phyloP scores from a whole-genome alignment of 2,888 invertebrate species.

The Ennomos erosarius region DNA sequence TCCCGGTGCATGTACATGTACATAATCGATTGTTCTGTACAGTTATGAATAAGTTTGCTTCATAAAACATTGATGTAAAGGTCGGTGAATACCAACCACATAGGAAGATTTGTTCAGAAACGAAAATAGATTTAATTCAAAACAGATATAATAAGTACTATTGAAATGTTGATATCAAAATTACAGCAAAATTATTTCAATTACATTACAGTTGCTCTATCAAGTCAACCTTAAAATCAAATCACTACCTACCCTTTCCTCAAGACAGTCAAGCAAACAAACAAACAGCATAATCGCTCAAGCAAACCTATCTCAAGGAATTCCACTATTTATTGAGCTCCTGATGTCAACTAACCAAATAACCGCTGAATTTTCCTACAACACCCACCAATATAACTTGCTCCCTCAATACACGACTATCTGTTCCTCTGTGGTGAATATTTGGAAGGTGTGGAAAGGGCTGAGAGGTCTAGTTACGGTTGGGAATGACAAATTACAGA shows the following conservation, averaged over 20 bases:
- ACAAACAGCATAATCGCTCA: slow-evolving; percentile 56
- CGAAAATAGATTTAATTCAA: no score
- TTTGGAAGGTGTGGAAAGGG: slow-evolving; percentile 26
- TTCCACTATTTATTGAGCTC: slow-evolving; percentile 70
- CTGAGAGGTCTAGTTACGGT: slow-evolving; percentile 15
- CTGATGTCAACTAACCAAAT: slow-evolving; percentile 76
- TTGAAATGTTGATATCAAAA: no score
- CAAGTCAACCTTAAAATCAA: slow-evolving; percentile 1
- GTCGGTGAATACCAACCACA: no score
- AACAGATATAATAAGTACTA: no score
- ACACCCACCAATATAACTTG: slow-evolving; percentile 45
- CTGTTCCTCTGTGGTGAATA: slow-evolving; percentile 15
- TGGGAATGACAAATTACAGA: slow-evolving; percentile 66
- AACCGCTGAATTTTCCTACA: slow-evolving; percentile 62
- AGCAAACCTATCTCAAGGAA: slow-evolving; percentile 56
- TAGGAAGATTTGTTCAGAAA: no score
- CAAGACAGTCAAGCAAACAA: slow-evolving; percentile 46
- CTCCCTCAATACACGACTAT: slow-evolving; percentile 34
- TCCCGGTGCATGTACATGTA: no score
- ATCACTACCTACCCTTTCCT: slow-evolving; percentile 23
- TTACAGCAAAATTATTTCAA: no score
- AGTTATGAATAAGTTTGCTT: no score
- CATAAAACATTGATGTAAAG: no score
- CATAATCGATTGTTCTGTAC: no score
- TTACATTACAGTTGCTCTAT: not conserved